Percentiles rank a stretch among this genome's conserved stretches.
Evolutionary conservation across 2,113 vertebrate species (phyloP).

Genomic region (Suncus etruscus): DNA sequence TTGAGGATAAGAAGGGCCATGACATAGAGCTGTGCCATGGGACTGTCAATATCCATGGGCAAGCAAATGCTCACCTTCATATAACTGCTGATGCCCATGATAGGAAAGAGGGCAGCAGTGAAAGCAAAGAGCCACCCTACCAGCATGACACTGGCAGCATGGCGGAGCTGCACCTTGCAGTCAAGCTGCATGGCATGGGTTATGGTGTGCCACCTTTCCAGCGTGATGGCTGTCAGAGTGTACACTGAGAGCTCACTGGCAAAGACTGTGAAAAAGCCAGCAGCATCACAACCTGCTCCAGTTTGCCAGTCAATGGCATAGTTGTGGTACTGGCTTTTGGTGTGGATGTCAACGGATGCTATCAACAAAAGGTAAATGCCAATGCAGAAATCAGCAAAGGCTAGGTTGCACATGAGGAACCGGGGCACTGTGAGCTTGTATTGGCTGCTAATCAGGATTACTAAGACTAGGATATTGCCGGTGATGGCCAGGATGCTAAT

Average conservation of each 20-base stretch:
- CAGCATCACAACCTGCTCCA: constrained; percentile 91
- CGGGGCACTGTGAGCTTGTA: constrained; percentile 96
- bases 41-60: constrained; percentile 96
- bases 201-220: constrained; percentile 99
- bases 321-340: constrained; percentile 94
- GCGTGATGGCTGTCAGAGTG: constrained; percentile 94
- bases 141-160: constrained; percentile 92
- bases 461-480: constrained; percentile 92
- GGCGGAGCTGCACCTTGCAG: constrained; percentile 92
- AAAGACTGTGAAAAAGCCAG: constrained; percentile 97
- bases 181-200: constrained; percentile 95
- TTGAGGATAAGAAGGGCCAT: constrained; percentile 94
- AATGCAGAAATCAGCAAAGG: constrained; percentile 97
- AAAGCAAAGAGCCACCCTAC: constrained; percentile 94
- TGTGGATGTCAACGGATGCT: constrained; percentile 93
- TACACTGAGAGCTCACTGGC: constrained; percentile 97
- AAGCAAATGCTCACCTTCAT: constrained; percentile 98
- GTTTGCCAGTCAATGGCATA: constrained; percentile 97
- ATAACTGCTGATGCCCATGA: constrained; percentile 96
- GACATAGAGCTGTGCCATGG: constrained; percentile 91
- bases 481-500: constrained; percentile 93
- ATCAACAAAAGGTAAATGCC: constrained; percentile 96
- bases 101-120: constrained; percentile 91
- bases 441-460: constrained; percentile 92
- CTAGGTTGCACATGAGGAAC: constrained; percentile 98